phyloP scores from a whole-genome alignment of 1,140 invertebrate genomes.

The Cotesia chilonis region DNA sequence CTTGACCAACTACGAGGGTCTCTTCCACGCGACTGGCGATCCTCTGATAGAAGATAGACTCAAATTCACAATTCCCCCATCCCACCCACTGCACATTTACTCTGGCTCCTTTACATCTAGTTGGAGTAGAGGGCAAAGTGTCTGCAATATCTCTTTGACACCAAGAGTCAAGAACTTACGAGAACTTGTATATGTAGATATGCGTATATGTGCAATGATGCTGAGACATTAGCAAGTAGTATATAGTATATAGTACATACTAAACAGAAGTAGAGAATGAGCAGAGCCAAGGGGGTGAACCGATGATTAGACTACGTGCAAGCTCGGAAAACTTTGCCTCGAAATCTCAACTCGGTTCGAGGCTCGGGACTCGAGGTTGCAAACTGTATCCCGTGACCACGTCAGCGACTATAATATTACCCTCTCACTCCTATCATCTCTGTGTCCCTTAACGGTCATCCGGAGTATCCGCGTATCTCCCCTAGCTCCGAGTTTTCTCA shows the following conservation, averaged over 20 bases:
- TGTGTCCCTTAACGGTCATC: constrained; percentile 7
- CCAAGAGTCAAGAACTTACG: not conserved
- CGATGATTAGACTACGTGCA: not conserved
- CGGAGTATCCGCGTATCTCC: not conserved
- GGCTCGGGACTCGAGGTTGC: not conserved
- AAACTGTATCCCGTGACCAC: constrained; percentile 10
- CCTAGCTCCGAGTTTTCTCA: not conserved
- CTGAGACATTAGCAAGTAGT: constrained; percentile 34
- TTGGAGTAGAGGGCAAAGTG: too few relatives aligned
- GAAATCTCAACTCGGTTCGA: not conserved
- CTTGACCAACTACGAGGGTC: constrained; percentile 25
- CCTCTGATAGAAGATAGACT: constrained; percentile 3
- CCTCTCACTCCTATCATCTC: constrained; percentile 20
- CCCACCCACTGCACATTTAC: too few relatives aligned
- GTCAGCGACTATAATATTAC: constrained; percentile 40
- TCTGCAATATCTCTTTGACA: not conserved
- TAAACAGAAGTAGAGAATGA: not conserved
- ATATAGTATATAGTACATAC: not conserved
- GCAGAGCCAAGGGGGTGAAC: too few relatives aligned
- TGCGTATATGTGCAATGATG: not conserved
- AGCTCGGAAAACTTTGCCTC: not conserved
- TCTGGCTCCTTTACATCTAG: too few relatives aligned
- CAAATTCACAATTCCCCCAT: not conserved
- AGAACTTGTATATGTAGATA: not conserved
- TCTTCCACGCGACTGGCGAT: constrained; percentile 24